phyloP scores from a whole-genome alignment of 1,140 invertebrate genomes.

The Cydia strobilella region DNA sequence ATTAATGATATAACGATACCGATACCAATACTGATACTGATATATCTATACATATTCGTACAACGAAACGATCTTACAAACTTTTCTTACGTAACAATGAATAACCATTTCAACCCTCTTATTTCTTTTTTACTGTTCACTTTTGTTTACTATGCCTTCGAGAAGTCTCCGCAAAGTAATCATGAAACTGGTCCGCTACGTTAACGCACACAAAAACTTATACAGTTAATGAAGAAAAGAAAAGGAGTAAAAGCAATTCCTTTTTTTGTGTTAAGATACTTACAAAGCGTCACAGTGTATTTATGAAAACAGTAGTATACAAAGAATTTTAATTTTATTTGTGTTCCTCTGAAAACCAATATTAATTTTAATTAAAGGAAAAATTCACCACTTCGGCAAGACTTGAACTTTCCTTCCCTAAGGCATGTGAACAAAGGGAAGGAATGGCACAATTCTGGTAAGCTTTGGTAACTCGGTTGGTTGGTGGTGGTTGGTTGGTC shows the following conservation, averaged over 20 bases:
- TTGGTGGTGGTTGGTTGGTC: too few relatives aligned
- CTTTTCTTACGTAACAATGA: not conserved
- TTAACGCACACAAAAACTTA: slow-evolving; percentile 21
- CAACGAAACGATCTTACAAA: not conserved
- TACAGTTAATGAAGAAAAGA: slow-evolving; percentile 8
- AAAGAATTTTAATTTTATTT: not conserved
- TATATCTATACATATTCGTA: too few relatives aligned
- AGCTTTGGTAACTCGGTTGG: not conserved
- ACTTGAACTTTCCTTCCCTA: too few relatives aligned
- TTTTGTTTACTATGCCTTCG: not conserved
- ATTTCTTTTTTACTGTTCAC: not conserved
- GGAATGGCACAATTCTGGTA: not conserved
- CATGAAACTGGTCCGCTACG: not conserved
- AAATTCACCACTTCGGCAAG: too few relatives aligned
- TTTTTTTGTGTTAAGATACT: not conserved
- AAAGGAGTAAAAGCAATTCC: not conserved
- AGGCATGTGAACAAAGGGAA: too few relatives aligned
- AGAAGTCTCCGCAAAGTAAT: slow-evolving; percentile 9
- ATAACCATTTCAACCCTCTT: not conserved
- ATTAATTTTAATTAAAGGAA: too few relatives aligned
- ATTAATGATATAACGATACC: too few relatives aligned
- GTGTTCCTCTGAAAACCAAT: too few relatives aligned
- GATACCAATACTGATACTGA: too few relatives aligned
- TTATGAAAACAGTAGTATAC: not conserved
- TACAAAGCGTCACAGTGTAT: not conserved